Percentiles rank a stretch among this genome's conserved stretches.
Evolutionary conservation across 2,797 vertebrate genomes (phyloP).

Genomic region (Muscicapa striata): DNA sequence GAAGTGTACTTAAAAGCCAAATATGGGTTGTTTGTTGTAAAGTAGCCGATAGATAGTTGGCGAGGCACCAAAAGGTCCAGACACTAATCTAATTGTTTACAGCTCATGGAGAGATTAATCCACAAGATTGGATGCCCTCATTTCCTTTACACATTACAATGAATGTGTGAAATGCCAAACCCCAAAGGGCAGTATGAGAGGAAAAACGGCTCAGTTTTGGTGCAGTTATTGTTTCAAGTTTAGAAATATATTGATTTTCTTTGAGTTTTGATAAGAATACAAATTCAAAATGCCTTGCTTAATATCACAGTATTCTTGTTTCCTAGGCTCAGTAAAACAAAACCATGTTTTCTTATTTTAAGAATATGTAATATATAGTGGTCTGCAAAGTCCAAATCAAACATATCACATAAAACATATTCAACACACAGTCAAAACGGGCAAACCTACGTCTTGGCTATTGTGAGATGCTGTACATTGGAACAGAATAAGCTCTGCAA

Average conservation of each 20-base stretch:
- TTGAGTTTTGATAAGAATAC: constrained; percentile 50
- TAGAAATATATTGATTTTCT: constrained; percentile 38
- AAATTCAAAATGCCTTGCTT: constrained; percentile 15
- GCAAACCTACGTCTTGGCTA: neutral
- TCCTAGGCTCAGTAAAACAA: neutral
- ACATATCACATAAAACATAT: neutral
- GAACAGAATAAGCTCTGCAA: neutral
- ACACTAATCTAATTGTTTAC: constrained; percentile 65
- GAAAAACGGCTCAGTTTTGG: constrained; percentile 38
- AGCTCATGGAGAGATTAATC: constrained; percentile 63
- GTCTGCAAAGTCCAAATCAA: neutral
- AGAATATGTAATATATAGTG: neutral
- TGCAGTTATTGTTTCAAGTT: constrained; percentile 49
- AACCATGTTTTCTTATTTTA: neutral
- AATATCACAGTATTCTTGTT: neutral
- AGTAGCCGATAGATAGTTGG: constrained; percentile 52
- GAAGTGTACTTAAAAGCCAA: constrained; percentile 33
- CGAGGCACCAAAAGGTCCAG: constrained; percentile 54
- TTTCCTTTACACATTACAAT: constrained; percentile 54
- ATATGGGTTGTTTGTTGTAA: constrained; percentile 21
- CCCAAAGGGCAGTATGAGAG: constrained; percentile 31
- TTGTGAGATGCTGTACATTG: neutral
- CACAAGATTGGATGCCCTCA: constrained; percentile 58
- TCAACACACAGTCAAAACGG: fast-evolving
- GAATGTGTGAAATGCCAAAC: constrained; percentile 58